Conservation (phyloP, 2,888 invertebrate genomes). For the Phanerotoma sp. region DNA sequence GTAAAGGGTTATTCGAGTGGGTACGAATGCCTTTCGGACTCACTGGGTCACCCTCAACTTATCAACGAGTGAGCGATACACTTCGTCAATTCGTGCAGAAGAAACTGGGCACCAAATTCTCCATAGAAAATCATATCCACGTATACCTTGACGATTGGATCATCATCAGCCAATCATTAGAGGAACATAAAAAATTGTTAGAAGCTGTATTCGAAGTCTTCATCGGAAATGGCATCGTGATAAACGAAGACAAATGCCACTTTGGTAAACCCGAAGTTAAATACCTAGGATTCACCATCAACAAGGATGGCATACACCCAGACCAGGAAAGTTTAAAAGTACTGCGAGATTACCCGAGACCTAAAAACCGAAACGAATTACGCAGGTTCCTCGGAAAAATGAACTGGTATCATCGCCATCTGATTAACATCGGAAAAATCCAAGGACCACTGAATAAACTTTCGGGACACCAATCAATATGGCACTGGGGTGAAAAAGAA, state of each 20-base stretch:
- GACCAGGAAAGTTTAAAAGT: background rate
- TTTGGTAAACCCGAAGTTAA: background rate
- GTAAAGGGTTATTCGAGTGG: conserved; percentile 18
- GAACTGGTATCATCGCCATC: background rate
- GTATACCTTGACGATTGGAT: background rate
- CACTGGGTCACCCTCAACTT: conserved; percentile 21
- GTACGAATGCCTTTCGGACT: conserved; percentile 24
- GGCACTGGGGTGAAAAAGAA: too few species aligned
- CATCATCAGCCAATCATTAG: background rate
- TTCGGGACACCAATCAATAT: background rate
- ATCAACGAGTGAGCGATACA: conserved; percentile 1
- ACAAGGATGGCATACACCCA: background rate
- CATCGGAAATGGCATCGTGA: background rate
- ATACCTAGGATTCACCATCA: background rate
- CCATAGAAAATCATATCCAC: background rate
- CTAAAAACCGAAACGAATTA: background rate
- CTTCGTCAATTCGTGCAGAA: conserved; percentile 13
- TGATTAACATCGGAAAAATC: background rate
- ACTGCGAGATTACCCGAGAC: background rate
- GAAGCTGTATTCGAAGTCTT: background rate
- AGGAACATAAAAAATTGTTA: background rate
- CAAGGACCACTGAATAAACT: background rate
- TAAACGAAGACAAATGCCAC: background rate
- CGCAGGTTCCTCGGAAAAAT: background rate
- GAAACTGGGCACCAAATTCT: background rate